Evolutionary conservation across 2,888 invertebrate species (phyloP), one percentile per base, ranked within the genome.

Genomic region (Ophion obscuratus): DNA sequence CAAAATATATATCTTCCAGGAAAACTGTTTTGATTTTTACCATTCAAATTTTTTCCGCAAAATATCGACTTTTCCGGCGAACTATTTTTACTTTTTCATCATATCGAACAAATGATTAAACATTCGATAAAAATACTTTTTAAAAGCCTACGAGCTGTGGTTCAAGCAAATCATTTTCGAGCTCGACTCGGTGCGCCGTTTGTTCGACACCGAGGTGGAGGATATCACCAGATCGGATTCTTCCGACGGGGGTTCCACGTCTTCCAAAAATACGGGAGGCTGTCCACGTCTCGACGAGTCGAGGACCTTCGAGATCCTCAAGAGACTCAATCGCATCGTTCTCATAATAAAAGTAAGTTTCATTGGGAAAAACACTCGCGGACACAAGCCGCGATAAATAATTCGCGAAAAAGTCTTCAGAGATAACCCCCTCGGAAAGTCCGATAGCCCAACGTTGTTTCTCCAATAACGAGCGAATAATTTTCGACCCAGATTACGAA

Each of bases 111-210:
- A 17, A 11, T 14, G 2, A 10, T 31, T 10, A 36, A 31, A 31
- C 31, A 40, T 40, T 40, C 7, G 40, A 40, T 7, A 9, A 40
- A 9, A 40, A 40, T 9, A 68, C 44, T 68, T 68, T 68, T 20
- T 2, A 20, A 53, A 94, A 98, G 98, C 99, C 0, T 99, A 99
- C 95, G 99, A 99, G 94, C 95, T 99, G 5, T 99, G 99, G 99
- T 99, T 99, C 95, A 99, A 99, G 94, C 99, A 99, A 95, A 99
- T 99, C 74, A 97, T 99, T 87, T 99, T 96, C 94, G 99, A 99
- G 92, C 95, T 99, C 92, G 99, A 99, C 93, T 99, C 99, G 0
- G 97, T 99, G 44, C 95, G 99, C 64, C 95, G 96, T 2, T 95
- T 99, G 79, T 97, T 99, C 91, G 96, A 96, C 88, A 75, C 87